A percentile compares a stretch with the other conserved stretches of the same genome.
Conservation (phyloP, 2,113 vertebrate species). For the Ammodytes marinus region DNA sequence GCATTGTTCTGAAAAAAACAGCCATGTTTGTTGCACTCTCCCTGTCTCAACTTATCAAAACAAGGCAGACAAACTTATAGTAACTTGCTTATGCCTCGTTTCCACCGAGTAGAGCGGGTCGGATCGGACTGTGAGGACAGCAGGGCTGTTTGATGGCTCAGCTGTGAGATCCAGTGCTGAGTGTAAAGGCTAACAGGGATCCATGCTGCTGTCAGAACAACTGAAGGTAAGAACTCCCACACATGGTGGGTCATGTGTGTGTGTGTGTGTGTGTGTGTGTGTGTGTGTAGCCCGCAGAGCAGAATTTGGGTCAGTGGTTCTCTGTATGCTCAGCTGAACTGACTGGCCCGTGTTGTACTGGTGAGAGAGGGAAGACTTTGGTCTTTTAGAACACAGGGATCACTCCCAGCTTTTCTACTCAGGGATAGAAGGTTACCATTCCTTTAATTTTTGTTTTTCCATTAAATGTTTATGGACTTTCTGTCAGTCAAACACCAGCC, state of each 20-base stretch:
- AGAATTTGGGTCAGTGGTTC: conserved; percentile 66
- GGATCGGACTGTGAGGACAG: background rate
- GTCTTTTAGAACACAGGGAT: background rate
- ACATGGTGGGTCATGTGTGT: conserved; percentile 23
- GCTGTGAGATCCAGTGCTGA: background rate
- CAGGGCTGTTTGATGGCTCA: background rate
- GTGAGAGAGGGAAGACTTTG: conserved; percentile 17
- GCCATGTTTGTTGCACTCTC: background rate
- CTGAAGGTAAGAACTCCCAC: conserved; percentile 44
- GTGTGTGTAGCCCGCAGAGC: background rate
- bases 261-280: background rate
- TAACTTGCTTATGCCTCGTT: background rate
- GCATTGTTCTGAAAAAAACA: background rate
- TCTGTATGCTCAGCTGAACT: conserved; percentile 54
- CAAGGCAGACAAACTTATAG: background rate
- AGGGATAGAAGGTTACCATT: conserved; percentile 4
- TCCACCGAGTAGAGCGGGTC: too few species aligned
- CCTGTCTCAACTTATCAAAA: background rate
- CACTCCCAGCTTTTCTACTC: background rate
- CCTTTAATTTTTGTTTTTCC: conserved; percentile 8
- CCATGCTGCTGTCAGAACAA: conserved; percentile 23
- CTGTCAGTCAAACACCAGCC: conserved; percentile 44
- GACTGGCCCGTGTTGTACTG: conserved; percentile 30
- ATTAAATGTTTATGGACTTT: conserved; percentile 23
- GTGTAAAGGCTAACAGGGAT: background rate